These are phyloP conservation scores for Harpagifer antarcticus DNA, from an alignment of 2,797 vertebrate species.

Conservation along the genomic window DNA sequence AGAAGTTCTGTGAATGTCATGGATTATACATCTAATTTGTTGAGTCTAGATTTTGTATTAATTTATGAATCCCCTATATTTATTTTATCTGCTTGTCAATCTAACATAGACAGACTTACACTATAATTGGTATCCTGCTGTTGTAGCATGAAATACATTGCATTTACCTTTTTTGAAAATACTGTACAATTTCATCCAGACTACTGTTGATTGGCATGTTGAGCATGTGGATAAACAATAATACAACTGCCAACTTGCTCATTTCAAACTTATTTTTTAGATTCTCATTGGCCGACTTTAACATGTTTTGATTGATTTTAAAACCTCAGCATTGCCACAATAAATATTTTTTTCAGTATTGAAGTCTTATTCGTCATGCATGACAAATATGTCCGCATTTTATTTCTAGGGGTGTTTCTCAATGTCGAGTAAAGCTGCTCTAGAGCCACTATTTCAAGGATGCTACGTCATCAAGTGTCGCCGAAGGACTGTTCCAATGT, in stretches of 20 bases:
- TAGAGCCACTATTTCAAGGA: no score
- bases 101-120: neutral
- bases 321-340: neutral
- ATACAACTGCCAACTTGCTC: neutral
- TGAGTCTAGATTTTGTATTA: constrained; percentile 10
- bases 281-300: neutral
- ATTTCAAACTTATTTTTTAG: neutral
- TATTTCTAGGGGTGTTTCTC: constrained; percentile 6
- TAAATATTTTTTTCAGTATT: constrained; percentile 26
- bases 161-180: neutral
- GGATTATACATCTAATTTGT: neutral
- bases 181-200: constrained; percentile 8
- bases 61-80: constrained; percentile 18
- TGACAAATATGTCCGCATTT: neutral
- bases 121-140: neutral
- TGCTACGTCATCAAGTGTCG: no score
- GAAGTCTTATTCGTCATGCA: neutral
- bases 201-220: neutral
- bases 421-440: no score
- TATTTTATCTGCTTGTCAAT: constrained; percentile 8
- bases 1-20: neutral
- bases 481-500: no score
- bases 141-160: neutral
- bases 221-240: constrained; percentile 7
- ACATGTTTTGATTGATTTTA: constrained; percentile 18